These are phyloP conservation scores for Lasioglossum marginatum DNA, from an alignment of 2,888 invertebrate species.

Conservation along the genomic window DNA sequence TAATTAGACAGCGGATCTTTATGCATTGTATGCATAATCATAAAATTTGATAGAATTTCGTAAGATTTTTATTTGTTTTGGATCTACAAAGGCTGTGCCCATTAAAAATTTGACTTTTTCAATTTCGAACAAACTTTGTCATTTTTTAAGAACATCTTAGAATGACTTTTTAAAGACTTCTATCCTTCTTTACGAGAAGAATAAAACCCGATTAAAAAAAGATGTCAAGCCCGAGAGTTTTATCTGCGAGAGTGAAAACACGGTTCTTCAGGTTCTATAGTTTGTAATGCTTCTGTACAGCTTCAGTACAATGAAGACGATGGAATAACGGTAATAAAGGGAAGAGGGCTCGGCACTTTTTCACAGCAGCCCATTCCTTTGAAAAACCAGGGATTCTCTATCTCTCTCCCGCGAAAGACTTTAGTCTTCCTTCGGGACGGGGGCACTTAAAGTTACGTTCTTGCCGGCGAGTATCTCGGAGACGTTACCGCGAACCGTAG, in stretches of 20 bases:
- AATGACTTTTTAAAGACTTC: neutral
- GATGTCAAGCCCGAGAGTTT: neutral
- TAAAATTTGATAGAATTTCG: too few relatives aligned
- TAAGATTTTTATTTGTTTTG: too few relatives aligned
- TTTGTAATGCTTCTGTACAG: neutral
- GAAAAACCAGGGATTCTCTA: neutral
- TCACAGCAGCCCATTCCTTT: neutral
- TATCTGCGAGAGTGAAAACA: neutral
- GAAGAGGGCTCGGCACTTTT: constrained; percentile 1
- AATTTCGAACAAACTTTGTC: neutral
- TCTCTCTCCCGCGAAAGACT: neutral
- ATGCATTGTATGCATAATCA: too few relatives aligned
- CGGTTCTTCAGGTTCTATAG: neutral
- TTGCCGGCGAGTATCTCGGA: constrained; percentile 25
- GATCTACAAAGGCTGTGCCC: too few relatives aligned
- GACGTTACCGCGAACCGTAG: constrained; percentile 38
- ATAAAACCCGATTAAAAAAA: neutral
- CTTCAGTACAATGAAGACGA: neutral
- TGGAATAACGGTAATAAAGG: constrained; percentile 15
- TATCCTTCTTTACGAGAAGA: neutral
- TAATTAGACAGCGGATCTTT: too few relatives aligned
- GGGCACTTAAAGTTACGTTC: constrained; percentile 24
- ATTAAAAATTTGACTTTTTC: neutral
- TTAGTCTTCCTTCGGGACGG: constrained; percentile 19
- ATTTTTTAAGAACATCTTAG: neutral